phyloP scores from a whole-genome alignment of 2,797 vertebrate genomes.

The Anableps anableps region DNA sequence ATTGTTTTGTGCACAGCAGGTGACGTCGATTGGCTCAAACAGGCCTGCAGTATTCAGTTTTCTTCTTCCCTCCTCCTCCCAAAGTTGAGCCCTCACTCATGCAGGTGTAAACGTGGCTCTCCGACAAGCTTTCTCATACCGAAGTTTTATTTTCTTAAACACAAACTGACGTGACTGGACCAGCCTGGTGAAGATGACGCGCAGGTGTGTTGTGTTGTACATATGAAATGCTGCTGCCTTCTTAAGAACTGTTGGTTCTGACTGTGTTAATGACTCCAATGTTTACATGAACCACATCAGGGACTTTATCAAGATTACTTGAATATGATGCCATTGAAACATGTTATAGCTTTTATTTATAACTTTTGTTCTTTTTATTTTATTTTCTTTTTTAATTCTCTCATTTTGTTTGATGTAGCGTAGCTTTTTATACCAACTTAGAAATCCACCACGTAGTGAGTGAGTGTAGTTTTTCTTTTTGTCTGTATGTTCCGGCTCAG shows the following conservation, averaged over 20 bases:
- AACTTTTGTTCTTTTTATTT: slow-evolving; percentile 35
- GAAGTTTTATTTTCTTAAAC: slow-evolving; percentile 58
- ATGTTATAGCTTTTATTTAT: slow-evolving; percentile 83
- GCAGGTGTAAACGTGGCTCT: slow-evolving; percentile 26
- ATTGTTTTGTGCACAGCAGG: slow-evolving; percentile 61
- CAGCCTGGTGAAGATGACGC: slow-evolving; percentile 51
- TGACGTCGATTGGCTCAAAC: slow-evolving; percentile 29
- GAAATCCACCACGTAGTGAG: slow-evolving; percentile 48
- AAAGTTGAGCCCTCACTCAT: slow-evolving; percentile 57
- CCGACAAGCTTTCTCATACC: slow-evolving; percentile 51
- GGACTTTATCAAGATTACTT: slow-evolving; percentile 89
- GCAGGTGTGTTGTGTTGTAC: slow-evolving; percentile 62
- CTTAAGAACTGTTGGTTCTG: slow-evolving; percentile 75
- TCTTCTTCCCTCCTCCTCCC: slow-evolving; percentile 28
- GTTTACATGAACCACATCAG: slow-evolving; percentile 88
- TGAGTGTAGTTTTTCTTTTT: slow-evolving; percentile 52
- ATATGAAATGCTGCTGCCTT: slow-evolving; percentile 84
- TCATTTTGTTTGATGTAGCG: slow-evolving; percentile 57
- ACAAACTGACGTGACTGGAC: slow-evolving; percentile 67
- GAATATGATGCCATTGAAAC: slow-evolving; percentile 85
- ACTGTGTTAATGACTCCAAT: slow-evolving; percentile 77
- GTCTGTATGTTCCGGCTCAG: slow-evolving; percentile 67
- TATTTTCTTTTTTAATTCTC: slow-evolving; percentile 23
- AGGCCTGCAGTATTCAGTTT: slow-evolving; percentile 12
- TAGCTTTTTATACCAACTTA: slow-evolving; percentile 67